Base-by-base conservation (phyloP, 1,140 invertebrate genomes). In the Papilio helenus region DNA sequence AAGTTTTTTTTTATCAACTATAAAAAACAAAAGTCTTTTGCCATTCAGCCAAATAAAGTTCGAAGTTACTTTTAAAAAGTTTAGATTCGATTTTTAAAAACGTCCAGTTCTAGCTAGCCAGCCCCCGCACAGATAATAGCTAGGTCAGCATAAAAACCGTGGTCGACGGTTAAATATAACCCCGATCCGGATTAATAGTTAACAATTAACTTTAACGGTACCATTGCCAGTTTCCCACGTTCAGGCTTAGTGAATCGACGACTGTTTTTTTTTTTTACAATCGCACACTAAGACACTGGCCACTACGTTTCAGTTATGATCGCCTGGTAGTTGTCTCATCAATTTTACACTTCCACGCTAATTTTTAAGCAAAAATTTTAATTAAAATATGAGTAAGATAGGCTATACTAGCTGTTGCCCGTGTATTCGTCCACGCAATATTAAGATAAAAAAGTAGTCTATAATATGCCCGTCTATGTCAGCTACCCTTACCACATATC, bases 191-290 rank as follows among this genome's bases (percentile, higher is more conserved):
- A 76, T 76, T 76, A 51, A 65, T 77, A 26, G 58, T 44, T 61
- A 23, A 65, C 76, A 44, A 77, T 77, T 77, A 61, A 20, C 34
- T 29, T 23, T 77, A 77, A 77, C 76, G 76, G 76, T 55, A 76
- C 46, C 23, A 23, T 51, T 34, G 3, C 46, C 29, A 34, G 73
- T 58, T 76, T 76, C 73, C 49, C 73, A 76, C 73, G 73, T 76
- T n/a, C 44, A 29, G 14, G 23, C 18, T 34, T 44, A 58, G 76
- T 18, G 10, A 1, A 44, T 10, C 20, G 20, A 16, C n/a, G 72
- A 16, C 2, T 46, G 14, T 18, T 74, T 72, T 72, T 12, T 39
- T 77, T 77, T 65, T 76, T 55, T 39, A 76, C n/a, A 29, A 61
- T 77, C 18, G 76, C 72, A 26, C 20, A 49, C 16, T 14, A 5